A percentile compares a stretch with the other conserved stretches of the same genome.
These are phyloP conservation scores for Chaetogeoica ovagalla DNA, from an alignment of 2,888 invertebrate genomes.

Conservation along the genomic window DNA sequence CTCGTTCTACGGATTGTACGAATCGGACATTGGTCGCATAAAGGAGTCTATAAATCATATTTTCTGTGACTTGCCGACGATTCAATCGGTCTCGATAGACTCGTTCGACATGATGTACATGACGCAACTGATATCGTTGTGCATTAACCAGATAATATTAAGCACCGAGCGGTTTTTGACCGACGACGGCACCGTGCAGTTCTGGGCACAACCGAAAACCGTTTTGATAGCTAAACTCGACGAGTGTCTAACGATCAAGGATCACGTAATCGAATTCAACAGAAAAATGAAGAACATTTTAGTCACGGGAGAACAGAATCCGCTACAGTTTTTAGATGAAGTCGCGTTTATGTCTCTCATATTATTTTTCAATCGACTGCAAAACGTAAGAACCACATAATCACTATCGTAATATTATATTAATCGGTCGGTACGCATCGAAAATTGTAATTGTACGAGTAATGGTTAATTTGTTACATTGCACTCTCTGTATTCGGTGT, in stretches of 20 bases:
- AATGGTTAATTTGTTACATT: no score
- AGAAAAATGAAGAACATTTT: constrained; percentile 9
- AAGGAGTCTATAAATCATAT: not conserved
- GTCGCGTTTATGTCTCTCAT: not conserved
- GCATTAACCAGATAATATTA: constrained; percentile 2
- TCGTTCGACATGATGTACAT: not conserved
- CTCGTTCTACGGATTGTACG: constrained; percentile 6
- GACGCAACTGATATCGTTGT: not conserved
- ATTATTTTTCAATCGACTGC: not conserved
- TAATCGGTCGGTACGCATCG: no score
- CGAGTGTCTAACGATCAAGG: not conserved
- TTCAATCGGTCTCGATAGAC: not conserved
- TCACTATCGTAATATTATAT: no score
- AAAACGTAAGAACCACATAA: constrained; percentile 1
- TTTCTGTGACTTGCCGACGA: not conserved
- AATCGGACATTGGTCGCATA: not conserved
- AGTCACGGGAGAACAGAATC: not conserved
- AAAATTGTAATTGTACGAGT: no score
- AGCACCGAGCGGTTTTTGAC: constrained; percentile 18
- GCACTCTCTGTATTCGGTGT: no score
- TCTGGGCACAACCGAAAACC: constrained; percentile 11
- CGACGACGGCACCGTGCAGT: not conserved
- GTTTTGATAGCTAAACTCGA: constrained; percentile 11
- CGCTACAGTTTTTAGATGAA: not conserved
- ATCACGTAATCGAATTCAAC: not conserved